Percentiles rank a stretch among this genome's conserved stretches.
phyloP scores from a whole-genome alignment of 2,797 vertebrate genomes.

The Dendrocincla tyrannina region DNA sequence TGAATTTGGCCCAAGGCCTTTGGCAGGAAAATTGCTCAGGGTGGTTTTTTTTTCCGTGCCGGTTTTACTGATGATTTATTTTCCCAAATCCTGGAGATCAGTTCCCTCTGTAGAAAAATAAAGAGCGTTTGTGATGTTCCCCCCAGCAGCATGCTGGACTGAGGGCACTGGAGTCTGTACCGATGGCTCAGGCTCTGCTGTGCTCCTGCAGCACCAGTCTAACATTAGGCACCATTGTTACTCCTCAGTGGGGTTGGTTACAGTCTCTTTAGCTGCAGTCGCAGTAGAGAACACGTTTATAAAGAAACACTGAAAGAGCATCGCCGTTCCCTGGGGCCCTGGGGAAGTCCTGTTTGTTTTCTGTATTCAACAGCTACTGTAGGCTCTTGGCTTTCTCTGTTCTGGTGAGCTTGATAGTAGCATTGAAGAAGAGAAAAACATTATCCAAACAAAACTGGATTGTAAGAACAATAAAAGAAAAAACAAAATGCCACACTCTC shows the following conservation, averaged over 20 bases:
- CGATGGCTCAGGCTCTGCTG: background rate
- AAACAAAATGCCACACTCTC: background rate
- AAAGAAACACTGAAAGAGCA: background rate
- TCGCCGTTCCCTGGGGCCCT: background rate
- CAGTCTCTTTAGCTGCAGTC: background rate
- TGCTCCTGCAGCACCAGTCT: background rate
- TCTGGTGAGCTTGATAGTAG: background rate
- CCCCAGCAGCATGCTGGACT: background rate
- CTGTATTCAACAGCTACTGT: background rate
- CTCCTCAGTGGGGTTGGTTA: background rate
- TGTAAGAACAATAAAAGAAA: background rate
- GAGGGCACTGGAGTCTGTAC: background rate
- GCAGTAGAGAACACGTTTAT: background rate
- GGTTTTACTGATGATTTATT: conserved; percentile 28
- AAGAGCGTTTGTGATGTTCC: background rate
- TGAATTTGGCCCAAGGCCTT: background rate
- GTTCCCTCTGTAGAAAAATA: background rate
- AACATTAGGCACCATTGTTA: background rate
- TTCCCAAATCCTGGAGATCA: background rate
- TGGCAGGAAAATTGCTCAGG: background rate
- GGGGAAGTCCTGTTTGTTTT: background rate
- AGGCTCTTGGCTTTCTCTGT: background rate
- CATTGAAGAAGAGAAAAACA: background rate
- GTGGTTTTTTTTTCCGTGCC: background rate
- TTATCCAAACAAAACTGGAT: background rate